Base-by-base conservation (phyloP, 2,797 vertebrate genomes). In the Gymnocypris eckloni region DNA sequence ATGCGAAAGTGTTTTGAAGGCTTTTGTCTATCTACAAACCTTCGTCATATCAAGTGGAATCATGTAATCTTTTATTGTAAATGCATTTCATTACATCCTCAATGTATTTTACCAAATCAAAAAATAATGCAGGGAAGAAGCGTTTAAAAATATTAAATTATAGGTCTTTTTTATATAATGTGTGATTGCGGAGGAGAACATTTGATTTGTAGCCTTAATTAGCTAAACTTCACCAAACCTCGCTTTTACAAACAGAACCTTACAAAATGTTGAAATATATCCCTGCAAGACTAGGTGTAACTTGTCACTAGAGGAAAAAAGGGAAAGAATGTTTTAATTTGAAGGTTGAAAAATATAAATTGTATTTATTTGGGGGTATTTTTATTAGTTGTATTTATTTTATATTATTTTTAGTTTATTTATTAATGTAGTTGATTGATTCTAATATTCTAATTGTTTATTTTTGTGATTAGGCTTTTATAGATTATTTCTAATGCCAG, bases 1-100 rank as follows among this genome's bases (percentile, higher is more conserved):
- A 5, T 67, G 75, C 56, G 12, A 59, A 41, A 28, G 79, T 50
- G 0, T 48, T 78, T 86, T 67, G 48, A 76, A 52, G 54, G 37
- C 66, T 18, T 84, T 77, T 70, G 69, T 61, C 41, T 52, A 22
- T 59, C 50, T 61, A 56, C 33, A 79, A 79, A 79, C 16, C n/a
- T 59, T 18, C 2, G 48, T 70, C 33, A 52, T 37, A 18, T 64
- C 39, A 48, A 67, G 64, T 67, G 6, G 4, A 20, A 50, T 52
- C 45, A 81, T 33, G 73, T 28, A 6, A 18, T 70, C 39, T 25
- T 67, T 78, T 70, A 59, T 59, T 4, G 50, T 45, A 56, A 45
- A 45, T 43, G 61, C 12, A 5, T 84, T 84, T 67, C 10, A 39
- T 69, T 15, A 54, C 37, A 69, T 28, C 45, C 45, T 10, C 25